Evolutionary conservation across 2,797 vertebrate genomes (phyloP).

Genomic region (Paguma larvata): DNA sequence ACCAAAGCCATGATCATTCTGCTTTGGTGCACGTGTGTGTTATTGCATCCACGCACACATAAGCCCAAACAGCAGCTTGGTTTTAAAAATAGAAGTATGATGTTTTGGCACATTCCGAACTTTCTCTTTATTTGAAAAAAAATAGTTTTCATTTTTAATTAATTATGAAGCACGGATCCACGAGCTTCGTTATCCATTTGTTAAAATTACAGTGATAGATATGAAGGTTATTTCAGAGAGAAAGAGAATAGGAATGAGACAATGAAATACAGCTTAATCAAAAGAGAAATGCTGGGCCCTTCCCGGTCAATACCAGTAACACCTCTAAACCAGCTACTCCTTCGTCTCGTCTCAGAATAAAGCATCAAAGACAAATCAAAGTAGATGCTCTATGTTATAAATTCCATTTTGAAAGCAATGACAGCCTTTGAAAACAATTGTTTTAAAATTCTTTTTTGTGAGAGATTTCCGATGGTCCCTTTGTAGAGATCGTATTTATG

Average conservation of each 20-base stretch:
- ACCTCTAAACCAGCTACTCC: neutral
- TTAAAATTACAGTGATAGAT: slow-evolving; percentile 31
- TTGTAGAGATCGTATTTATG: slow-evolving; percentile 40
- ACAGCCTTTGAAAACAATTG: neutral
- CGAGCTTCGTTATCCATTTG: neutral
- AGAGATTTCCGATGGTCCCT: neutral
- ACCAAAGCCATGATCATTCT: neutral
- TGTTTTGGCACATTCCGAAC: slow-evolving; percentile 11
- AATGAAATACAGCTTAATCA: slow-evolving; percentile 28
- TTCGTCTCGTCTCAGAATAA: slow-evolving; percentile 37
- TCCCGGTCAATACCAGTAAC: neutral
- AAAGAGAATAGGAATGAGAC: slow-evolving; percentile 12
- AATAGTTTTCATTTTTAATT: neutral
- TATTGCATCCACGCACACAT: neutral
- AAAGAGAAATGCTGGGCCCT: neutral
- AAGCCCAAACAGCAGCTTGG: neutral
- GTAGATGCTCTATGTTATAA: neutral
- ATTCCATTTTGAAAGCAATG: slow-evolving; percentile 43
- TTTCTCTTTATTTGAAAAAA: slow-evolving; percentile 51
- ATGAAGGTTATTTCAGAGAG: slow-evolving; percentile 56
- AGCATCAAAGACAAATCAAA: slow-evolving; percentile 40
- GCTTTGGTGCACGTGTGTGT: neutral
- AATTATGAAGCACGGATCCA: neutral
- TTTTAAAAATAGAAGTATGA: neutral
- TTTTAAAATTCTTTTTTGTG: slow-evolving; percentile 33